Percentiles rank a stretch among this genome's conserved stretches.
These are phyloP conservation scores for Ceraclea dissimilis DNA, from an alignment of 2,888 invertebrate species.

Conservation along the genomic window DNA sequence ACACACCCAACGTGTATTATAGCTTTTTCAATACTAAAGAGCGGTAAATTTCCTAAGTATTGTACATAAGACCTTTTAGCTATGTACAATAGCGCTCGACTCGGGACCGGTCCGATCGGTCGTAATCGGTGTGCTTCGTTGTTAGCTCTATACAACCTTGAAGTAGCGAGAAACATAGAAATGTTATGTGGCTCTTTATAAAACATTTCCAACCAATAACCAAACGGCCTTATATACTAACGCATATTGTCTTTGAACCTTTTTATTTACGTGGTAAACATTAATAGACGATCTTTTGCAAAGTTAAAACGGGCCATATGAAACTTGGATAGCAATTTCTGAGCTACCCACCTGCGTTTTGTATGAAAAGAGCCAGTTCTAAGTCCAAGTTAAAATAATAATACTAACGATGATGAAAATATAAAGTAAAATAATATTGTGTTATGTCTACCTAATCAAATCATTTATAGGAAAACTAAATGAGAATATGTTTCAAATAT, in stretches of 20 bases:
- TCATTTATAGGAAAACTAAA: no score
- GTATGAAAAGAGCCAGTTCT: conserved; percentile 18
- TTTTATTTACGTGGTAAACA: background rate
- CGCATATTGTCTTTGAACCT: background rate
- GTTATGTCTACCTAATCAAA: no score
- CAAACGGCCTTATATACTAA: background rate
- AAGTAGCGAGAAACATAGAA: conserved; percentile 3
- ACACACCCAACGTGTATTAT: conserved; percentile 11
- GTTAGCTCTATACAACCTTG: conserved; percentile 2
- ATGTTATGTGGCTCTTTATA: background rate
- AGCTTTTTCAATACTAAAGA: conserved; percentile 21
- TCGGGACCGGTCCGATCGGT: conserved; percentile 24
- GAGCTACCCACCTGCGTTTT: conserved; percentile 22
- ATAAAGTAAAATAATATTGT: background rate
- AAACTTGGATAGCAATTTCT: conserved; percentile 21
- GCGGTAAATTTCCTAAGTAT: conserved; percentile 17
- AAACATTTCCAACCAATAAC: background rate
- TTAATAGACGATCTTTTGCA: background rate
- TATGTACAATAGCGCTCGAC: conserved; percentile 12
- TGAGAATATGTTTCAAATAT: no score
- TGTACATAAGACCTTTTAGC: conserved; percentile 17
- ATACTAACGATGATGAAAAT: conserved; percentile 4
- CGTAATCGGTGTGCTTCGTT: conserved; percentile 9
- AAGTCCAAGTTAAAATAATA: conserved; percentile 12
- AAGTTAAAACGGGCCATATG: conserved; percentile 4